These are phyloP conservation scores for Urosaurus nigricauda DNA, from an alignment of 2,797 vertebrate species.

Conservation along the genomic window DNA sequence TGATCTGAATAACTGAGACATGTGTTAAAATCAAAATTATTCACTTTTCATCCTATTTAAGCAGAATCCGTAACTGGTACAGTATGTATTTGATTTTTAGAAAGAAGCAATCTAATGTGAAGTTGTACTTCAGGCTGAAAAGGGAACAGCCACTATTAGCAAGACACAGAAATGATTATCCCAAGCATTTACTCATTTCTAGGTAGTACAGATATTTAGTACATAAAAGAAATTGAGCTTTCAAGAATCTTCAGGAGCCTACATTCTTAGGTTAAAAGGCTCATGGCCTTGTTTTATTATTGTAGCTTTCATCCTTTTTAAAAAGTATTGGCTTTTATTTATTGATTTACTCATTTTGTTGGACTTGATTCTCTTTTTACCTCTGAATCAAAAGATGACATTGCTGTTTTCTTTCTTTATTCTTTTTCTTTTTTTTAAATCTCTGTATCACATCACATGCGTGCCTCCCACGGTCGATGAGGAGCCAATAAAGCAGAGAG, in stretches of 20 bases:
- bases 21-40: not conserved
- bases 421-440: not conserved
- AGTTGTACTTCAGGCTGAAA: not conserved
- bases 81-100: not conserved
- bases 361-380: not conserved
- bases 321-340: not conserved
- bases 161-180: conserved; percentile 2
- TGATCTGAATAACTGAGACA: not conserved
- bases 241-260: not conserved
- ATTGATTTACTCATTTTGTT: not conserved
- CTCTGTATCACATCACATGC: not conserved
- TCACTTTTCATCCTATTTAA: not conserved
- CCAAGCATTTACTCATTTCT: not conserved
- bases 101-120: not conserved
- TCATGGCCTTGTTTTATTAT: not conserved
- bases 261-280: conserved; percentile 3
- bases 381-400: not conserved
- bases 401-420: not conserved
- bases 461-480: not conserved
- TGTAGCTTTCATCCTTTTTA: not conserved
- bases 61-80: not conserved
- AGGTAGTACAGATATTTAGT: not conserved
- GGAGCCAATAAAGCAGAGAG: not conserved
- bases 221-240: not conserved
- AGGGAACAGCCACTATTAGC: not conserved